These are phyloP conservation scores for Manis crassicaudata DNA, from an alignment of 2,797 vertebrate species.

Conservation along the genomic window DNA sequence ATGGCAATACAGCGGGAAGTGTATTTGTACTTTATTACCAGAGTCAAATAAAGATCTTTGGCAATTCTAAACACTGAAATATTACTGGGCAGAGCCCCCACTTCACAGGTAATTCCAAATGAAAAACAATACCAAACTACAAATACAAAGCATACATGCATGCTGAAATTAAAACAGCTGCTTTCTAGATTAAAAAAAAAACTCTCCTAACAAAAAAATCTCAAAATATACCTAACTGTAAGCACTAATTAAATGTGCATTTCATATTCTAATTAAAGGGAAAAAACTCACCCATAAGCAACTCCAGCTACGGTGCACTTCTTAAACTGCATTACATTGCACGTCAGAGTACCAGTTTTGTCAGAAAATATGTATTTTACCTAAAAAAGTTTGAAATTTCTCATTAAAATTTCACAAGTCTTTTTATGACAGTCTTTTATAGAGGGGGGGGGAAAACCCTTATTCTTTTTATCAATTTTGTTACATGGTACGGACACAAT, in stretches of 20 bases:
- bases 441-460: neutral
- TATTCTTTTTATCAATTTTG: neutral
- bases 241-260: neutral
- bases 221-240: neutral
- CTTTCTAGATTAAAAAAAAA: neutral
- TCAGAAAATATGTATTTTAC: conserved; percentile 99
- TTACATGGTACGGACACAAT: neutral
- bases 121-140: neutral
- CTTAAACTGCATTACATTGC: conserved; percentile 99
- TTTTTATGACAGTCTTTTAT: neutral
- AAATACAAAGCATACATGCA: neutral
- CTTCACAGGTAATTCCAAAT: too few relatives aligned
- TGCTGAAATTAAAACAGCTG: neutral
- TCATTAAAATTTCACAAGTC: conserved; percentile 38
- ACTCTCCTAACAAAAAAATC: neutral
- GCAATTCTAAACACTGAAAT: neutral
- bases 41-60: neutral
- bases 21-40: neutral
- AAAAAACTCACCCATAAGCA: conserved; percentile 93
- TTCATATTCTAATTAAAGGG: neutral
- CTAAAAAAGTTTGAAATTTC: conserved; percentile 84
- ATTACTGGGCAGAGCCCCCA: neutral
- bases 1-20: neutral
- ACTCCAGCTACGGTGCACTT: conserved; percentile 98
- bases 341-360: conserved; percentile 98